phyloP scores from a whole-genome alignment of 2,113 vertebrate species.

The Leptobrachium leishanense region DNA sequence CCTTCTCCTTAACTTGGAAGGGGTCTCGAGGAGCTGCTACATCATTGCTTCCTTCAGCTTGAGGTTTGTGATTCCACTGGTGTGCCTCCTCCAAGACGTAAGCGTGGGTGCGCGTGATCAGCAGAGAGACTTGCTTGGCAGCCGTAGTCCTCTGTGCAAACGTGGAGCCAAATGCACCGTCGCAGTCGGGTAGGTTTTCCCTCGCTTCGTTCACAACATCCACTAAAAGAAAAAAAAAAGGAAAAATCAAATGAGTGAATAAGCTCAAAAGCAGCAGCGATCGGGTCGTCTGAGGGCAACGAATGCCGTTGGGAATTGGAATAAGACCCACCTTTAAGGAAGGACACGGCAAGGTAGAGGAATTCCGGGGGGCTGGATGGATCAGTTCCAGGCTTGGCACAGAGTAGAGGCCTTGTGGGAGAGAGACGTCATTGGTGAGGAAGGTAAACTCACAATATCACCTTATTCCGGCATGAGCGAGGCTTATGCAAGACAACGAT shows the following conservation, averaged over 20 bases:
- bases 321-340: slow-evolving; percentile 8
- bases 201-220: too few relatives aligned
- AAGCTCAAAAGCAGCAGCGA: too few relatives aligned
- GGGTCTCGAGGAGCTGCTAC: slow-evolving; percentile 32
- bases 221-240: too few relatives aligned
- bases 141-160: slow-evolving; percentile 54
- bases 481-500: too few relatives aligned
- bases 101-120: slow-evolving; percentile 68
- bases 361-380: background rate
- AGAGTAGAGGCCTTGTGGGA: slow-evolving; percentile 15
- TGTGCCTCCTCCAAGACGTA: slow-evolving; percentile 73
- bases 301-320: too few relatives aligned
- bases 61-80: slow-evolving; percentile 57
- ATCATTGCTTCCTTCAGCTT: slow-evolving; percentile 35
- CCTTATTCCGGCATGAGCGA: too few relatives aligned
- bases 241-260: too few relatives aligned
- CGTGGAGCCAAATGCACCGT: too few relatives aligned
- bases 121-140: slow-evolving; percentile 66
- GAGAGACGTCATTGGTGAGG: background rate
- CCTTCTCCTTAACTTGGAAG: slow-evolving; percentile 60
- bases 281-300: too few relatives aligned
- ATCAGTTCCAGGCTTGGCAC: background rate
- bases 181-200: too few relatives aligned
- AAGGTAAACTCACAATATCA: too few relatives aligned
- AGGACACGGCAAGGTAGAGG: slow-evolving; percentile 3